Evolutionary conservation across 2,797 vertebrate genomes (phyloP).

Genomic region (Rhynchotus rufescens): DNA sequence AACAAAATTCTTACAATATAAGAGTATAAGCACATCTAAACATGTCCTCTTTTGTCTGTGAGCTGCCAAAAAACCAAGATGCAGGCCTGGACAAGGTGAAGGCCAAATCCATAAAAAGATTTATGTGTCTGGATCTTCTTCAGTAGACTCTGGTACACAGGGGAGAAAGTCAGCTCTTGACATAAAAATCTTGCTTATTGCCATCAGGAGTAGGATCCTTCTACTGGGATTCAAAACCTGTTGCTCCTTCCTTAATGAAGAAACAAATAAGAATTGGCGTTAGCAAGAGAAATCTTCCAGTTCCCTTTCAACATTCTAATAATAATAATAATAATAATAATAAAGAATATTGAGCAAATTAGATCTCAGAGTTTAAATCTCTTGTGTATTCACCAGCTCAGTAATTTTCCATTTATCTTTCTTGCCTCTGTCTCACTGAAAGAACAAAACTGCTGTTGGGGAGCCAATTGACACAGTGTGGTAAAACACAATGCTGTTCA

Average conservation of each 20-base stretch:
- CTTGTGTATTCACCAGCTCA: neutral
- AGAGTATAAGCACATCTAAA: slow-evolving; percentile 19
- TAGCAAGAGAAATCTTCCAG: neutral
- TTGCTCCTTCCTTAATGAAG: neutral
- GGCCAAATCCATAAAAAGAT: slow-evolving; percentile 36
- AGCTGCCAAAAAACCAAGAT: slow-evolving; percentile 8
- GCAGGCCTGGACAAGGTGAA: slow-evolving; percentile 30
- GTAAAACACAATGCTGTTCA: neutral
- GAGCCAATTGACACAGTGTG: neutral
- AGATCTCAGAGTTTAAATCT: neutral
- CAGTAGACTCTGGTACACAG: neutral
- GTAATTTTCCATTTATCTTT: neutral
- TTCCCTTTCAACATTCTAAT: neutral
- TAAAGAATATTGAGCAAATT: neutral
- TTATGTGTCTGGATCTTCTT: slow-evolving; percentile 39
- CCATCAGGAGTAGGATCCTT: neutral
- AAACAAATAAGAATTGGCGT: neutral
- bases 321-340: rapidly evolving
- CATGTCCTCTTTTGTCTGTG: neutral
- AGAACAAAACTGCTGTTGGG: neutral
- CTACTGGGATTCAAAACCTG: neutral
- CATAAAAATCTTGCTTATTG: slow-evolving; percentile 19
- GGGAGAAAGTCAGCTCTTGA: neutral
- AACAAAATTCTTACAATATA: neutral
- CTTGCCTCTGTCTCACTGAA: neutral